Evolutionary conservation across 2,888 invertebrate species (phyloP), one percentile per base, ranked within the genome.

Genomic region (Lepidonotus clava): DNA sequence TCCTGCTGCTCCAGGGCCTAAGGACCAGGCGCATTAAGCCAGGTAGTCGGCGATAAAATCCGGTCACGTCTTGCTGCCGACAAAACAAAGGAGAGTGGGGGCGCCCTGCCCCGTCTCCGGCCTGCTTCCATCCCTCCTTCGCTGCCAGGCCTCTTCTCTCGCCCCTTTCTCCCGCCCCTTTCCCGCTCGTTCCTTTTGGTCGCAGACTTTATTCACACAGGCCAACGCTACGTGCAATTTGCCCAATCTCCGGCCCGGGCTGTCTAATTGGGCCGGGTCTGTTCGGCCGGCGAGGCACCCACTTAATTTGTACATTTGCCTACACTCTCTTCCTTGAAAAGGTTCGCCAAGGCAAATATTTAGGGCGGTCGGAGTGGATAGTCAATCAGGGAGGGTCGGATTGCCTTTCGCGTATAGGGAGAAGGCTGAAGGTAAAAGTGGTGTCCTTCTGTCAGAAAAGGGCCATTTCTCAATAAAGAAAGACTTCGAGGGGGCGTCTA

Each of bases 321-420:
- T 34, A 71, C 71, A 71, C 11, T 36, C 38, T 34, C 28, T 18
- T 38, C 2, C 71, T 71, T 71, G 71, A 71, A 71, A 71, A 71
- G 71, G n/a, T 14, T 21, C 34, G n/a, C 71, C 71, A 24, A 38
- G 71, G 36, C 71, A 71, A 71, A 71, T 71, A 71, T 71, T 71
- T 71, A 36, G 71, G 71, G 36, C 71, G 38, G 71, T 38, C 71
- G 18, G 71, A 11, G 14, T 14, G 4, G 38, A 34, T 38, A 71
- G 71, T 71, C 71, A 71, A 71, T 71, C 71, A 21, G 71, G 34
- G 71, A 32, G 71, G 2, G 14, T 14, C 1, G 71, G 71, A 71
- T 71, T 71, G 71, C 71, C 71, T 71, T 71, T 71, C 71, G 38
- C 36, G 18, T 8, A 56, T n/a, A n/a, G n/a, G n/a, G n/a, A n/a